Evolutionary conservation across 2,888 invertebrate genomes (phyloP).

Genomic region (Oegoconia quadripuncta): DNA sequence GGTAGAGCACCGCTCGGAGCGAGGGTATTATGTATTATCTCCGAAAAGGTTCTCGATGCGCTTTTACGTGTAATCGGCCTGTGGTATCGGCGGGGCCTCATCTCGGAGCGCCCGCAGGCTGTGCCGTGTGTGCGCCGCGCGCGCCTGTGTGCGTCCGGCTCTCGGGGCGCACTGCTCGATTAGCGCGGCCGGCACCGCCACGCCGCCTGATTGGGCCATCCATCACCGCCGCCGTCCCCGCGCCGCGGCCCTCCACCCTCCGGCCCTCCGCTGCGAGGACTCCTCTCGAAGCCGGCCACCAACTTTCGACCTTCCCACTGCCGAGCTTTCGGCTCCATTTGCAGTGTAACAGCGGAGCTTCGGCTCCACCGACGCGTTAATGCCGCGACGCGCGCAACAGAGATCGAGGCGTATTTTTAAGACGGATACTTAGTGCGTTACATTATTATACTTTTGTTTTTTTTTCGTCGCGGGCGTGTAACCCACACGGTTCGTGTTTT

Average conservation of each 20-base stretch:
- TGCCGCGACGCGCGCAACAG: constrained; percentile 66
- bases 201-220: constrained; percentile 80
- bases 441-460: constrained; percentile 74
- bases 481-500: constrained; percentile 62
- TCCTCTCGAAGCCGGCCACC: constrained; percentile 13
- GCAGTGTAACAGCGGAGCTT: constrained; percentile 10
- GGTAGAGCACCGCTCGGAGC: constrained; percentile 18
- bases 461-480: constrained; percentile 62
- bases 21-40: constrained; percentile 46
- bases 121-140: constrained; percentile 24
- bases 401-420: constrained; percentile 74
- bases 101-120: constrained; percentile 26
- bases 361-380: constrained; percentile 48
- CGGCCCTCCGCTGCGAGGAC: constrained; percentile 22
- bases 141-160: constrained; percentile 59
- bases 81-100: constrained; percentile 30
- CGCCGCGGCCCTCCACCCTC: constrained; percentile 40
- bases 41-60: constrained; percentile 54
- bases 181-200: constrained; percentile 71
- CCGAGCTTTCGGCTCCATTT: constrained; percentile 27
- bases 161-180: constrained; percentile 70
- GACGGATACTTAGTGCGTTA: constrained; percentile 77
- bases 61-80: constrained; percentile 54
- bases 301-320: constrained; percentile 37
- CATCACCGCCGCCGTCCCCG: constrained; percentile 69